phyloP scores from a whole-genome alignment of 2,888 invertebrate species.

The Melieria picta region DNA sequence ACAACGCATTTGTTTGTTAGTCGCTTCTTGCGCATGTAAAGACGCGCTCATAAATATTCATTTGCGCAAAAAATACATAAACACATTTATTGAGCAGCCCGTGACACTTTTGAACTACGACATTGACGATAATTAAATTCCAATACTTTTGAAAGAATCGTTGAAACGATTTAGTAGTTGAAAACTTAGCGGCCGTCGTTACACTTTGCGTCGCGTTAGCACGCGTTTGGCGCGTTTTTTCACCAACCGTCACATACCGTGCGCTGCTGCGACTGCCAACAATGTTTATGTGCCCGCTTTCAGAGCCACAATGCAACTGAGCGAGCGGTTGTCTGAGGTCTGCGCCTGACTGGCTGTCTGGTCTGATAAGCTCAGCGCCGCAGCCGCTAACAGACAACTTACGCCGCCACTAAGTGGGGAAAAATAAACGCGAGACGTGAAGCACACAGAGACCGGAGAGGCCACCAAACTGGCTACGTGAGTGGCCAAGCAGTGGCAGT shows the following conservation, averaged over 20 bases:
- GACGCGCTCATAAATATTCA: too few relatives aligned
- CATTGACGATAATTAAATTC: background rate
- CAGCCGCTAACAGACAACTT: too few relatives aligned
- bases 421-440: too few relatives aligned
- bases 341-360: too few relatives aligned
- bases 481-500: background rate
- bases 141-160: background rate
- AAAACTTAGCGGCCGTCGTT: too few relatives aligned
- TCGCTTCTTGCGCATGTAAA: background rate
- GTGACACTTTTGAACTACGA: background rate
- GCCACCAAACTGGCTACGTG: background rate
- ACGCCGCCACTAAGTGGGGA: too few relatives aligned
- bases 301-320: slow-evolving; percentile 48
- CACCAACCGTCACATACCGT: background rate
- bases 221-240: background rate
- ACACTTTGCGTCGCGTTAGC: too few relatives aligned
- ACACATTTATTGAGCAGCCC: too few relatives aligned
- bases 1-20: background rate
- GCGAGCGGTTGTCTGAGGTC: too few relatives aligned
- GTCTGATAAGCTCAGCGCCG: too few relatives aligned
- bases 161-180: background rate
- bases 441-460: background rate
- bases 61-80: too few relatives aligned
- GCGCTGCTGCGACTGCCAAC: slow-evolving; percentile 13
- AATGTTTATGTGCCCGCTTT: slow-evolving; percentile 29